Percentiles rank a stretch among this genome's conserved stretches.
Conservation (phyloP, 1,140 invertebrate species). For the Drosophila bocqueti region DNA sequence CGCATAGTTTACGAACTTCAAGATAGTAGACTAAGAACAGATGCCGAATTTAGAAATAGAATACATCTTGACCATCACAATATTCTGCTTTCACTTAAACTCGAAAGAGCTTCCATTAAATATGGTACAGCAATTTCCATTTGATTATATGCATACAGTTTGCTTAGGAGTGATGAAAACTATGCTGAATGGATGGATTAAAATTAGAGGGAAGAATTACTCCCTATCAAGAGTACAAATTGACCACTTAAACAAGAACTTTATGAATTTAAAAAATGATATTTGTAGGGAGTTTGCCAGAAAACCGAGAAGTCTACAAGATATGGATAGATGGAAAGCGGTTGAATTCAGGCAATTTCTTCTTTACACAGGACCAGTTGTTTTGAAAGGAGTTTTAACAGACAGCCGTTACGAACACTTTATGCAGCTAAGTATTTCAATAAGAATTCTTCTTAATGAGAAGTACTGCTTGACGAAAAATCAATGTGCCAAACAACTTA, state of each 20-base stretch:
- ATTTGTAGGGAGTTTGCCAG: constrained; percentile 11
- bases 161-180: constrained; percentile 14
- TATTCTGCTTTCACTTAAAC: no score
- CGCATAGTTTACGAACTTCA: no score
- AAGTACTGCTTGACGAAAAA: no score
- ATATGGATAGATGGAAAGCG: constrained; percentile 17
- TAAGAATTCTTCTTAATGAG: background rate
- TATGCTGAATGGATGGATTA: background rate
- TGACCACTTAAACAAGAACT: background rate
- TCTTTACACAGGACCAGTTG: no score
- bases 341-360: constrained; percentile 16
- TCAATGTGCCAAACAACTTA: no score
- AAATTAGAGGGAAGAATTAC: constrained; percentile 16
- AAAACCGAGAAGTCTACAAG: constrained; percentile 8
- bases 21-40: no score
- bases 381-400: no score
- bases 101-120: background rate
- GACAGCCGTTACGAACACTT: background rate
- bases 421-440: background rate
- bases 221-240: constrained; percentile 7
- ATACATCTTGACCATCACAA: no score
- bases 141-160: constrained; percentile 19
- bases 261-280: background rate
- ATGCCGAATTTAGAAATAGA: no score
- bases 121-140: background rate